These are phyloP conservation scores for Parazoanthus atlanticus DNA, from an alignment of 92 coral and sea anemone genomes.

Conservation along the genomic window DNA sequence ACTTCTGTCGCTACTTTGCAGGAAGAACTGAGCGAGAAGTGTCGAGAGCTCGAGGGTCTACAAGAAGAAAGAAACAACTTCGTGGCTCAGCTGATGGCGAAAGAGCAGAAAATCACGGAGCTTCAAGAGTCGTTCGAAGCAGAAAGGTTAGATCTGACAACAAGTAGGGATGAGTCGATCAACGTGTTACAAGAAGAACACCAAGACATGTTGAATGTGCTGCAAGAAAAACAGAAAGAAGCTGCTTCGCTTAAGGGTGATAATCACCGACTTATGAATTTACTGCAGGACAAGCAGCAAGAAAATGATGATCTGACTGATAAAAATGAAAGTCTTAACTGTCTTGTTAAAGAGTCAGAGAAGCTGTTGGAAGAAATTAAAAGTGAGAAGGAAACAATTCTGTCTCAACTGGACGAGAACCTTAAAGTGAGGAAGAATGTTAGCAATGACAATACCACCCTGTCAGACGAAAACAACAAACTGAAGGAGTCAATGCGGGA, in stretches of 20 bases:
- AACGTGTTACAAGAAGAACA: conserved; percentile 73
- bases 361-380: conserved; percentile 55
- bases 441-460: conserved; percentile 59
- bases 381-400: conserved; percentile 63
- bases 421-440: conserved; percentile 58
- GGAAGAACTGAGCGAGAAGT: conserved; percentile 63
- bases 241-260: conserved; percentile 48
- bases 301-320: conserved; percentile 55
- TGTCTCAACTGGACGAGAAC: conserved; percentile 66
- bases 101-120: conserved; percentile 79
- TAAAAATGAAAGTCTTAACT: conserved; percentile 54
- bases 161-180: conserved; percentile 64
- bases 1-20: conserved; percentile 54
- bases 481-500: conserved; percentile 66
- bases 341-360: conserved; percentile 56
- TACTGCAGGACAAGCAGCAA: conserved; percentile 72
- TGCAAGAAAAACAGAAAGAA: conserved; percentile 80
- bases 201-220: conserved; percentile 64
- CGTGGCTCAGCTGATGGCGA: conserved; percentile 75
- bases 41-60: conserved; percentile 59
- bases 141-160: conserved; percentile 69
- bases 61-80: conserved; percentile 60
- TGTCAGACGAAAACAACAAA: conserved; percentile 67
- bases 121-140: conserved; percentile 84
- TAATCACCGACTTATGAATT: conserved; percentile 69